These are phyloP conservation scores for Potamarius usumacintae DNA, from an alignment of 2,113 vertebrate species.

Conservation along the genomic window DNA sequence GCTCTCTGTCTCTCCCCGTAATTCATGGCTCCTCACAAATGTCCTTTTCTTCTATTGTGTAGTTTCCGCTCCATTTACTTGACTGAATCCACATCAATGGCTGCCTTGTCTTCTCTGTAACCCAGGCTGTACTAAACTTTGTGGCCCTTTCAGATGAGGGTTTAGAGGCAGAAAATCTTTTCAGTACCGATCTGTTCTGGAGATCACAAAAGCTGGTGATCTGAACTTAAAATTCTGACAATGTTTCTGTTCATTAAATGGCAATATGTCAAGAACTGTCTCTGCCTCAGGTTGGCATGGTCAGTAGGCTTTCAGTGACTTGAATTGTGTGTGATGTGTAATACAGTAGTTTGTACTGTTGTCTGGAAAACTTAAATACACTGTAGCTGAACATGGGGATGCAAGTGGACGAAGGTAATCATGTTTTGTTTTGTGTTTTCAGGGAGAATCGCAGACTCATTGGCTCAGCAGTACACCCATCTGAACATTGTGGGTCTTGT, in stretches of 20 bases:
- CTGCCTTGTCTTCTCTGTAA: neutral
- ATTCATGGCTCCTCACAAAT: neutral
- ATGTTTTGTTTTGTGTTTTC: slow-evolving; percentile 35
- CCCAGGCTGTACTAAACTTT: neutral
- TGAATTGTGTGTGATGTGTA: neutral
- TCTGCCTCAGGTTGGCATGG: neutral
- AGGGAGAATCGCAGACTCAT: slow-evolving; percentile 81
- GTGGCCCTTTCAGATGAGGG: neutral
- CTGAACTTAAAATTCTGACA: neutral
- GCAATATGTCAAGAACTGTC: neutral
- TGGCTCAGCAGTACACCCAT: slow-evolving; percentile 76
- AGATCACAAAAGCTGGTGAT: neutral
- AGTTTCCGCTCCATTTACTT: slow-evolving; percentile 13
- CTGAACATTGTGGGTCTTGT: slow-evolving; percentile 97
- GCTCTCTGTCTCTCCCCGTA: neutral
- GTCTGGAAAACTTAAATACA: neutral
- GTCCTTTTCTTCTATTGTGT: neutral
- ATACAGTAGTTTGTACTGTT: neutral
- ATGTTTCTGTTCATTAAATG: neutral
- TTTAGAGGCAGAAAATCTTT: neutral
- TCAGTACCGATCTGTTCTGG: neutral
- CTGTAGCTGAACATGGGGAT: neutral
- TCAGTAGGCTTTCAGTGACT: neutral
- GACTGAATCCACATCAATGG: slow-evolving; percentile 22
- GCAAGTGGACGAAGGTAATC: neutral